phyloP scores from a whole-genome alignment of 2,797 vertebrate species.

The Pipistrellus pygmaeus region DNA sequence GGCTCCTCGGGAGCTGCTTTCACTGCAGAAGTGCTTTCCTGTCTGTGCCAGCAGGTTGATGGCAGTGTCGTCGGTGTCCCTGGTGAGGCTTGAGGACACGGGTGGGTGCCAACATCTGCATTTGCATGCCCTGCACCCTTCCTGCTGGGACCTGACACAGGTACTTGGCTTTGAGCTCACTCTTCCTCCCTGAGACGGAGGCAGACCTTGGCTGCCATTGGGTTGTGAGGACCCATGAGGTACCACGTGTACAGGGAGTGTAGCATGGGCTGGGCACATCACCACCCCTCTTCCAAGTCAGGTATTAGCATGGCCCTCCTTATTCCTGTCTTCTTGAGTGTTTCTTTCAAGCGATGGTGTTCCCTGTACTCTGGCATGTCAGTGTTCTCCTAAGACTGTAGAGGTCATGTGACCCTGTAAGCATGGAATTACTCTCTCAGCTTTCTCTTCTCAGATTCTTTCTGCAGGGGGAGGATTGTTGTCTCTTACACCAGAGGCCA shows the following conservation, averaged over 20 bases:
- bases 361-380: no score
- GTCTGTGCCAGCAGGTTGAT: not conserved
- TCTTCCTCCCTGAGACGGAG: not conserved
- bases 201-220: not conserved
- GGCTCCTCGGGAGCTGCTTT: not conserved
- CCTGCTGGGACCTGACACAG: not conserved
- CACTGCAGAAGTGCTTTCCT: not conserved
- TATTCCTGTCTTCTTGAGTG: no score
- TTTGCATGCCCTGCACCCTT: not conserved
- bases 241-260: rapidly evolving
- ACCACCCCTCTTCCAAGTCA: not conserved
- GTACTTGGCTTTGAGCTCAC: not conserved
- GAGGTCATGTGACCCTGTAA: rapidly evolving
- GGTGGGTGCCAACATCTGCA: no score
- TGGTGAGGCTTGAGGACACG: not conserved
- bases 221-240: not conserved
- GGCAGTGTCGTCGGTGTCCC: not conserved
- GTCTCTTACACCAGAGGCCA: not conserved
- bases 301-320: not conserved
- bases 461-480: not conserved
- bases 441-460: not conserved
- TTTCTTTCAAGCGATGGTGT: no score
- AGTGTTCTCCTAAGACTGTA: no score
- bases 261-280: not conserved
- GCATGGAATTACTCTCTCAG: not conserved